A percentile compares a stretch with the other conserved stretches of the same genome.
These are phyloP conservation scores for Rhineura floridana DNA, from an alignment of 2,113 vertebrate species.

Conservation along the genomic window DNA sequence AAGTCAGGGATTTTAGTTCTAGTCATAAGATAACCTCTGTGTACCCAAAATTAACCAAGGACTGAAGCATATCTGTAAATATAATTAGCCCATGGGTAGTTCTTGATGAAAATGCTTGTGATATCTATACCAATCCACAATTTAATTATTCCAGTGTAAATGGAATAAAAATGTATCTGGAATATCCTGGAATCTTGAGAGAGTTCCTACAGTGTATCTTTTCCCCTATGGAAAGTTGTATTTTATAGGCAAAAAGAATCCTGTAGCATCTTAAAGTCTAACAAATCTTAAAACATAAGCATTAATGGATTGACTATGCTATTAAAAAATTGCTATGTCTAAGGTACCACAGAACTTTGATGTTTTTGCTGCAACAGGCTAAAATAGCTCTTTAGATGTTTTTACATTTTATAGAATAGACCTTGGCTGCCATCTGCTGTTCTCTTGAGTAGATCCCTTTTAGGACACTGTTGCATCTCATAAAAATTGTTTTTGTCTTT, in stretches of 20 bases:
- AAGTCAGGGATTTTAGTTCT: background rate
- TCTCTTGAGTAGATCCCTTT: background rate
- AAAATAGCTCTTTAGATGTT: background rate
- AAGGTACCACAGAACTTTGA: background rate
- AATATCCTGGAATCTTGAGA: background rate
- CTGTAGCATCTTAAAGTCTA: background rate
- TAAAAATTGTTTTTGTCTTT: too few relatives aligned
- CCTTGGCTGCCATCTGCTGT: conserved; percentile 60
- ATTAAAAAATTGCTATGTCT: background rate
- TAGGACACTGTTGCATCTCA: background rate
- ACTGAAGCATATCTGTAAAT: background rate
- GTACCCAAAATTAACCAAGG: background rate
- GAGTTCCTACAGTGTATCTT: background rate
- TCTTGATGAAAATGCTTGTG: background rate
- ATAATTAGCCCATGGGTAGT: background rate
- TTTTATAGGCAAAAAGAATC: background rate
- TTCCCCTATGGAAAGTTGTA: background rate
- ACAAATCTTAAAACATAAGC: background rate
- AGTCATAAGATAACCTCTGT: background rate
- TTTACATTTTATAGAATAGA: background rate
- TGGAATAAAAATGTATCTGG: background rate
- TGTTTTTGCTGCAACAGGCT: too few relatives aligned
- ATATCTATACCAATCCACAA: background rate
- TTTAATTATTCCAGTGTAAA: background rate
- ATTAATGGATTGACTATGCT: background rate